Conservation (phyloP, 2,113 vertebrate species). For the Sinocyclocheilus maitianheensis region DNA sequence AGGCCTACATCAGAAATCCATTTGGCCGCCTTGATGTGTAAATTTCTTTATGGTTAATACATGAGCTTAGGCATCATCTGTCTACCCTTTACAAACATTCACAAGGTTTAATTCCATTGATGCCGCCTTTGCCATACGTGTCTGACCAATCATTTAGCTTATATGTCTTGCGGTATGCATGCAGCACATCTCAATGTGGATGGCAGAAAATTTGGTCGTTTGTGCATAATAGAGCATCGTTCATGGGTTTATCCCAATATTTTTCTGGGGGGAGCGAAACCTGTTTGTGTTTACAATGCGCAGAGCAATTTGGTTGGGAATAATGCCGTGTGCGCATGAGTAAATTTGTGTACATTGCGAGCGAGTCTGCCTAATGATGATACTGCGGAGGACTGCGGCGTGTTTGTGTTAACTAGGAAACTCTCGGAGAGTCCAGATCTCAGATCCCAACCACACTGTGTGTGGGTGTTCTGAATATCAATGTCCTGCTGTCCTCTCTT, state of each 20-base stretch:
- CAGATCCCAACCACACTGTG: constrained; percentile 57
- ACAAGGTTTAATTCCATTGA: constrained; percentile 38
- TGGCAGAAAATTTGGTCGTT: neutral
- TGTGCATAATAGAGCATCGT: neutral
- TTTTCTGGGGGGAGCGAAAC: neutral
- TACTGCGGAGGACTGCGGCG: constrained; percentile 67
- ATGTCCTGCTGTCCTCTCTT: constrained; percentile 49
- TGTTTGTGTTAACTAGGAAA: constrained; percentile 49
- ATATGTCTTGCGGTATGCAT: neutral
- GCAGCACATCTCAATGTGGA: neutral
- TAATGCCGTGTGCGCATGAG: constrained; percentile 43
- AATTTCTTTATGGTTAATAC: constrained; percentile 76
- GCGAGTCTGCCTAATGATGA: constrained; percentile 74
- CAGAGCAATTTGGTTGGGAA: constrained; percentile 18
- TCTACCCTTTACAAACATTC: constrained; percentile 17
- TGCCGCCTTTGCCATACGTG: constrained; percentile 2
- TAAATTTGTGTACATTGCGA: constrained; percentile 62
- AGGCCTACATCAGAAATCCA: constrained; percentile 70
- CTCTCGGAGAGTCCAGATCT: constrained; percentile 58
- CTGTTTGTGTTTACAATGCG: constrained; percentile 18
- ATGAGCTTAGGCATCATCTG: constrained; percentile 66
- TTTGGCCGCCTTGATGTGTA: constrained; percentile 77
- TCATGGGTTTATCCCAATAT: neutral
- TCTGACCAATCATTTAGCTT: constrained; percentile 30
- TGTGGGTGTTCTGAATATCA: constrained; percentile 62